Base-by-base conservation (phyloP, 2,113 vertebrate genomes). In the Chelonoidis abingdonii region DNA sequence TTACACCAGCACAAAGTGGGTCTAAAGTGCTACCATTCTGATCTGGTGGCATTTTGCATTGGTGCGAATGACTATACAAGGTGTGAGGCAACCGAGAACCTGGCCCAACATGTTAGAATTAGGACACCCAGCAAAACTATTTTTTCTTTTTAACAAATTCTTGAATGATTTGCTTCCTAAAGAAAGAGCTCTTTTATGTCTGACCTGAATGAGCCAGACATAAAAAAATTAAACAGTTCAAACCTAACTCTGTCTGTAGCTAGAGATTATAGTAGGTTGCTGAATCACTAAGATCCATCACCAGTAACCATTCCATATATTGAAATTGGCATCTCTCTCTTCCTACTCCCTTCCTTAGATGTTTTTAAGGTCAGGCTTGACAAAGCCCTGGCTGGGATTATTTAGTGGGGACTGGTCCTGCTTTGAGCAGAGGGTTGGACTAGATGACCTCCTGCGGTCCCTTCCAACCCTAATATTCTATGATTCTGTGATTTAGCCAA, bases 31-130 rank as follows among this genome's bases (percentile, higher is more conserved):
- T 12, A 14, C 80, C 2, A 0, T 53, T 96, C 76, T 56, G 8
- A 3, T 80, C 38, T 49, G 56, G 62, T 27, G 31, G 5, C 56
- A 25, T 31, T 56, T 53, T 84, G 53, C 69, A 54, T 29, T 87
- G 3, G 2, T 17, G 25, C 0, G 1, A 38, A 9, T 0, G 0
- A 9, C 38, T 92, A 17, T 0, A 0, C 2, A 0, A 0, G 1
- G 38, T 69, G 10, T 76, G 0, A 1, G n/a, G 24, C 24, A 78
- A 78, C 11, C 6, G 4, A 47, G 75, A 78, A 78, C 25, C 41
- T 25, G 41, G 41, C 6, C 75, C 11, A 3, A 47, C 7, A 41
- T 27, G 12, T 76, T 27, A 76, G 41, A 47, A 76, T 76, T 12
- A 76, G 75, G 41, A 24, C 41, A 76, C 6, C 25, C 25, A 21